phyloP scores from a whole-genome alignment of 2,113 vertebrate species.

The Pedetes capensis region DNA sequence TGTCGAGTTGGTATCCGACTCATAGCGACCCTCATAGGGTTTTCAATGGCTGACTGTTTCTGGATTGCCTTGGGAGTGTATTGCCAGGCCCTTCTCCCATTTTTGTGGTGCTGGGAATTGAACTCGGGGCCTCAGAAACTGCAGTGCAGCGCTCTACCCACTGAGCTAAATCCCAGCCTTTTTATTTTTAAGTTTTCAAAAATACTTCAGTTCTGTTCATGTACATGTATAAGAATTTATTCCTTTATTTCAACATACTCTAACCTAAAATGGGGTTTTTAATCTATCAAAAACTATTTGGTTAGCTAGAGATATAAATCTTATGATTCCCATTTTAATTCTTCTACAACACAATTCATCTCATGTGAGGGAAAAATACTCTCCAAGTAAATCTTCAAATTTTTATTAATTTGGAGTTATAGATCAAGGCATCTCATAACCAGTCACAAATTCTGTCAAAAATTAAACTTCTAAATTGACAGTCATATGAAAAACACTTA shows the following conservation, averaged over 20 bases:
- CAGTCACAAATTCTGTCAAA: not conserved
- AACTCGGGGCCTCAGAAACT: no score
- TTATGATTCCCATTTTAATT: not conserved
- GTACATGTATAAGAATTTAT: not conserved
- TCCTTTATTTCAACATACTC: slow-evolving; percentile 11
- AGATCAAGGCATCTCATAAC: not conserved
- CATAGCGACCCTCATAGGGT: no score
- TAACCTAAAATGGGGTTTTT: not conserved
- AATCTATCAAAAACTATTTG: not conserved
- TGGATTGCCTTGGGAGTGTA: no score
- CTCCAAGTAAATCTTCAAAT: not conserved
- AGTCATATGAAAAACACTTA: slow-evolving; percentile 61
- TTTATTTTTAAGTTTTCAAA: not conserved
- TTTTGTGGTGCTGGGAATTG: no score
- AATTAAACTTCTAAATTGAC: slow-evolving; percentile 30
- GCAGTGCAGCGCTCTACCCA: no score
- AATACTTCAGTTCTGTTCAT: not conserved
- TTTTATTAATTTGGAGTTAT: slow-evolving; percentile 35
- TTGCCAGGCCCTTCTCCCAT: no score
- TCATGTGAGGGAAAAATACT: not conserved
- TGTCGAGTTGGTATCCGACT: no score
- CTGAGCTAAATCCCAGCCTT: no score
- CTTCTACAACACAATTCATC: not conserved
- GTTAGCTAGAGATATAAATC: slow-evolving; percentile 26
- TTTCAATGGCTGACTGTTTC: no score